Evolutionary conservation across 2,797 vertebrate genomes (phyloP), one percentile per base, ranked within the genome.

Genomic region (Smutsia temminckii): DNA sequence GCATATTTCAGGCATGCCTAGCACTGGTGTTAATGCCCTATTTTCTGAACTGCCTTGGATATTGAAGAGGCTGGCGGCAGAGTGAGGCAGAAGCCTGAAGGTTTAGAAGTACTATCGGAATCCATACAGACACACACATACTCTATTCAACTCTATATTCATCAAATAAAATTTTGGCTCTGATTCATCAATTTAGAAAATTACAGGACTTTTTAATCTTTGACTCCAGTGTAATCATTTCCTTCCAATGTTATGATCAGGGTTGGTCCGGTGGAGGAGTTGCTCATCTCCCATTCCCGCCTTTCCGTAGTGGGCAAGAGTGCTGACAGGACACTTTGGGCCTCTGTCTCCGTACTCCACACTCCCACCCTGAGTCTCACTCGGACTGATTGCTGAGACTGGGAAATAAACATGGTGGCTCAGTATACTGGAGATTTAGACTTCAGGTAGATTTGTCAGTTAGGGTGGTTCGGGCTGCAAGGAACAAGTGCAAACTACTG

Each of bases 1-100:
- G 87, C 59, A 11, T 84, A 68, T 3, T 97, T 97, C 97, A 0
- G 8, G 90, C 71, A 81, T 20, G 71, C 68, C 83, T 88, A 89
- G 84, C 40, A n/a, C 40, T 66, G 53, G 81, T 64, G 92, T 80
- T 95, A 91, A 80, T 59, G 89, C 32, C 96, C 61, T 6, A 0
- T 96, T 98, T 97, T 93, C 86, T 93, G 8, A 89, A 93, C 94
- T 72, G 63, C 79, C 93, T 95, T 96, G 16, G 32, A 96, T 97
- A 97, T 89, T 34, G 49, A 61, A 68, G 95, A 97, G 81, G 88
- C 79, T 95, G 94, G 49, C 61, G 91, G 88, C 18, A 96, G 37
- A 59, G 11, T 29, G n/a, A 94, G 88, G 72, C 93, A 10, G 87
- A 97, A 97, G 75, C 8, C 0, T 89, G 74, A 68, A 34, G 79